Evolutionary conservation across 2,888 invertebrate species (phyloP).

Genomic region (Lepidocyrtoides sp.): DNA sequence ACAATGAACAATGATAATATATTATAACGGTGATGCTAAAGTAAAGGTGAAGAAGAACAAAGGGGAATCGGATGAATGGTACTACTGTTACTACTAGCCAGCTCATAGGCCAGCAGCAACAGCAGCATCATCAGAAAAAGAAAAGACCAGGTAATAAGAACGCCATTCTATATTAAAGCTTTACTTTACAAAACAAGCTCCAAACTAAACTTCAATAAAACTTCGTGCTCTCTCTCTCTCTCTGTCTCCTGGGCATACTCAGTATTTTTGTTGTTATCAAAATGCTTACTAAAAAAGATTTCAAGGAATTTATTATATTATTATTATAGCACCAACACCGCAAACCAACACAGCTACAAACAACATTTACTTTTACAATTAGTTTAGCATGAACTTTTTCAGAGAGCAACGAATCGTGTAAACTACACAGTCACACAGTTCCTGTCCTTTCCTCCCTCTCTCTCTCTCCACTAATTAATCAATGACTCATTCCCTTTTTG

Average conservation of each 20-base stretch:
- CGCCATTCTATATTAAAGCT: neutral
- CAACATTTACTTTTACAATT: neutral
- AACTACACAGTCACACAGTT: slow-evolving; percentile 22
- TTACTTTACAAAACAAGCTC: neutral
- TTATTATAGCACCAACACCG: neutral
- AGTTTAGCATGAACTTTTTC: slow-evolving; percentile 2
- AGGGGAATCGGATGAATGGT: slow-evolving; percentile 55
- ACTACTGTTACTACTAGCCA: too few species aligned
- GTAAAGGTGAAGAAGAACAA: slow-evolving; percentile 55
- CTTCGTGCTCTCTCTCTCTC: neutral
- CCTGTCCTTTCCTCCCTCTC: neutral
- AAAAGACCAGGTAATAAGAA: slow-evolving; percentile 9
- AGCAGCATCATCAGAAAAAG: neutral
- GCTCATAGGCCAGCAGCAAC: neutral
- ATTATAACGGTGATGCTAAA: slow-evolving; percentile 14
- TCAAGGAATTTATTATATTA: slow-evolving; percentile 54
- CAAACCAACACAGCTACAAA: neutral
- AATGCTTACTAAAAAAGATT: neutral
- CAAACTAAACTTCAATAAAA: slow-evolving; percentile 5
- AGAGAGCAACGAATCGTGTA: slow-evolving; percentile 21
- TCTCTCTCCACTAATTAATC: slow-evolving; percentile 49
- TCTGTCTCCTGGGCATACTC: neutral
- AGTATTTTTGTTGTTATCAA: neutral
- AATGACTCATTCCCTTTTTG: slow-evolving; percentile 61
- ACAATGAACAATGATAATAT: slow-evolving; percentile 39